Base-by-base conservation (phyloP, 2,888 invertebrate genomes). In the Clostera curtula region DNA sequence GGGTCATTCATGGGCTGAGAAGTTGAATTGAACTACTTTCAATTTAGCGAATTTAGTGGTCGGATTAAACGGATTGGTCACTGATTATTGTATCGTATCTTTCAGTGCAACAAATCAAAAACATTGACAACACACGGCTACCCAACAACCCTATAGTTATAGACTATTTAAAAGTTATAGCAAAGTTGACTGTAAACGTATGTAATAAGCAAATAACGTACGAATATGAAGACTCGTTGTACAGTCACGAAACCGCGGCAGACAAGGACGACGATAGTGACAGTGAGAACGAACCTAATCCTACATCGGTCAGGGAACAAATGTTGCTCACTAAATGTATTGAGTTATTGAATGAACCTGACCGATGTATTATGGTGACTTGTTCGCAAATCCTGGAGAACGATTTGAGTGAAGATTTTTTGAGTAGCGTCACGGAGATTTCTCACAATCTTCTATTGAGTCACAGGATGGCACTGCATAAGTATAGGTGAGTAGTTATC, bases 361-460 rank as follows among this genome's bases (percentile, higher is more conserved):
- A 79, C 1, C 56, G 67, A 1, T 71, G 68, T 30, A 53, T 85
- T 1, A 73, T 85, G 73, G 42, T 43, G 1, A 71, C 72, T 0
- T 83, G 83, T 38, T 53, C 86, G 62, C 47, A 79, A 72, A 50
- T 88, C 76, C 48, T 89, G 75, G 45, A 88, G 43, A 50, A 52
- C 45, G 60, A 87, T 50, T 56, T 86, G 53, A 65, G 62, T 66
- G 72, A 79, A 65, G 77, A 85, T 4, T 85, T 90, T 11, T 70
- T 93, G 22, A 88, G 90, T 46, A 86, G 88, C 6, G 75, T 94
- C 34, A 92, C 92, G 37, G 87, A 89, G 59, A 87, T 96, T 27
- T 95, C 95, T 56, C 94, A 96, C 71, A 91, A 93, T 70, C 77
- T 96, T 25, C 77, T 96, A 60, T 85, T 93, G 43, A 91, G 93